phyloP scores from a whole-genome alignment of 1,140 invertebrate species.

The Drosophila ficusphila region DNA sequence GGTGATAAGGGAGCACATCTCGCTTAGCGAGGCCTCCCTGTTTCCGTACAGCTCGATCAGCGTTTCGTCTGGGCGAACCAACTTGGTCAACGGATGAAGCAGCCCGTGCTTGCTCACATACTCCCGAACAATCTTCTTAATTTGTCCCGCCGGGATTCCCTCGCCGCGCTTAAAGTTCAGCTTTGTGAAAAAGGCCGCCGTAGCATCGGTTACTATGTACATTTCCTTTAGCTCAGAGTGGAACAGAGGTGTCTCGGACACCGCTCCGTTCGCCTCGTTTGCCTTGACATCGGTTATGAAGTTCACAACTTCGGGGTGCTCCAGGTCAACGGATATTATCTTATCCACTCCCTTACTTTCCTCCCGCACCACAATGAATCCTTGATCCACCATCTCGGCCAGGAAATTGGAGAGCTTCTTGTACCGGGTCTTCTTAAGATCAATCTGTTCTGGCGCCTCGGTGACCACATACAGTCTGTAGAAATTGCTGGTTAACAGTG shows the following conservation, averaged over 20 bases:
- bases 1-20: constrained; percentile 88
- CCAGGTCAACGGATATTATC: constrained; percentile 86
- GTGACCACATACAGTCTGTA: constrained; percentile 92
- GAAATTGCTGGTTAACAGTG: constrained; percentile 90
- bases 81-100: constrained; percentile 85
- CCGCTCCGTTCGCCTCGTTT: constrained; percentile 35
- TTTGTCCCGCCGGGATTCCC: constrained; percentile 87
- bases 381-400: constrained; percentile 87
- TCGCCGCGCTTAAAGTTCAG: constrained; percentile 90
- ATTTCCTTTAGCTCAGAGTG: constrained; percentile 87
- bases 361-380: constrained; percentile 88
- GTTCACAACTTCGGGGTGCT: constrained; percentile 85
- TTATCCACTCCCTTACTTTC: constrained; percentile 90
- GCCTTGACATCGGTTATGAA: constrained; percentile 78
- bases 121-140: constrained; percentile 89
- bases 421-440: constrained; percentile 94
- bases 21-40: constrained; percentile 87
- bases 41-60: constrained; percentile 81
- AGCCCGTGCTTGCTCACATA: constrained; percentile 91
- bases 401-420: constrained; percentile 95
- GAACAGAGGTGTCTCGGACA: constrained; percentile 65
- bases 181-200: constrained; percentile 75
- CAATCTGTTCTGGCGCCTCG: constrained; percentile 87
- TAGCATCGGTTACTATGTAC: constrained; percentile 86
- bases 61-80: constrained; percentile 80